Percentiles rank a stretch among this genome's conserved stretches.
These are phyloP conservation scores for Vidua macroura DNA, from an alignment of 2,113 vertebrate genomes.

Conservation along the genomic window DNA sequence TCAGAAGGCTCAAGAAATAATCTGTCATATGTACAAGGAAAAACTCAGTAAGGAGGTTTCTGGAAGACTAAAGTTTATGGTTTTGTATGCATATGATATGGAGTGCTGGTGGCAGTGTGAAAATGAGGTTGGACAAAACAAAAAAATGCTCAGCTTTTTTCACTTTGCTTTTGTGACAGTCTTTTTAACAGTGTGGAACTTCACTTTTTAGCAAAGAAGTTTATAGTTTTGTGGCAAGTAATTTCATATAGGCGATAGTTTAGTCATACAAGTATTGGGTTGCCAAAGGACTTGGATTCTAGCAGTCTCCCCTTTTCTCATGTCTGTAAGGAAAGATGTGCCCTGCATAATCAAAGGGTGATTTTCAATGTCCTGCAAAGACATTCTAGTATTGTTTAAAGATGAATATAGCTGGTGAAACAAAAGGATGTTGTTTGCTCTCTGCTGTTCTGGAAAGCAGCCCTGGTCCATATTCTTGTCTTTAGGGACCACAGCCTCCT, in stretches of 20 bases:
- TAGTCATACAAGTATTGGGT: not conserved
- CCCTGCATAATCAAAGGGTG: not conserved
- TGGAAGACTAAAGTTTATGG: not conserved
- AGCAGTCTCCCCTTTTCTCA: not conserved
- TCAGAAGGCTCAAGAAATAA: not conserved
- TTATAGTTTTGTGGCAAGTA: not conserved
- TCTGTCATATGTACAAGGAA: not conserved
- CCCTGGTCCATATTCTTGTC: not conserved
- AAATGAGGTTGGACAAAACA: not conserved
- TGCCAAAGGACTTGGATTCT: not conserved
- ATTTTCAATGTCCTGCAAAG: not conserved
- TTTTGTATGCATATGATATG: not conserved
- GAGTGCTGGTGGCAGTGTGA: not conserved
- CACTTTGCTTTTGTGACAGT: not conserved
- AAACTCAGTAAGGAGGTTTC: not conserved
- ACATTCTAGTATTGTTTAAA: not conserved
- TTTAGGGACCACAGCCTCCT: not conserved
- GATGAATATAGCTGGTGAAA: not conserved
- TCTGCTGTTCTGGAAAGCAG: not conserved
- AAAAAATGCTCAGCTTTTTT: not conserved
- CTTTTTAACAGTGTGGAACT: not conserved
- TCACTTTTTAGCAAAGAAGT: not conserved
- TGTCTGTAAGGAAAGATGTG: not conserved
- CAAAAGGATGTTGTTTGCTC: not conserved
- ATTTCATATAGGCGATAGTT: not conserved